Evolutionary conservation across 1,140 invertebrate species (phyloP).

Genomic region (Bombus affinis): DNA sequence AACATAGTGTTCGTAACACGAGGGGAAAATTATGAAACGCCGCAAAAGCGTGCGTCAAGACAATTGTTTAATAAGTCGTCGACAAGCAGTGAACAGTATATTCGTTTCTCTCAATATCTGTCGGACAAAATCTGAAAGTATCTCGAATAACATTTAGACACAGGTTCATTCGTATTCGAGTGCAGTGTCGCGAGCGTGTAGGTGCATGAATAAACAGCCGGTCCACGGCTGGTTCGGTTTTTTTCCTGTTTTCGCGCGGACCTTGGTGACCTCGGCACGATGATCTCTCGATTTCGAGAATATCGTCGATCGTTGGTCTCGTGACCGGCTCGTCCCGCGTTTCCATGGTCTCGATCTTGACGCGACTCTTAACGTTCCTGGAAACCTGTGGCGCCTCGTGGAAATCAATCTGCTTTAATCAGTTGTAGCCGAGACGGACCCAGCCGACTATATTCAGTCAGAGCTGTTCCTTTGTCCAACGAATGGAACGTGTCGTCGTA

Average conservation of each 20-base stretch:
- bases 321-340: not conserved
- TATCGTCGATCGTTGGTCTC: not conserved
- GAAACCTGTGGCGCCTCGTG: conserved; percentile 47
- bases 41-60: not conserved
- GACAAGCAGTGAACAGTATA: not conserved
- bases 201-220: conserved; percentile 19
- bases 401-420: conserved; percentile 33
- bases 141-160: not conserved
- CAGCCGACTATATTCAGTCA: too few relatives aligned
- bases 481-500: not conserved
- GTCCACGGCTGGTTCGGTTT: not conserved
- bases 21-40: not conserved
- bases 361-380: conserved; percentile 26
- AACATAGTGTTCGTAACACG: not conserved
- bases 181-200: not conserved
- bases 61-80: not conserved
- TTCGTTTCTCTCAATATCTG: not conserved
- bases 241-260: not conserved
- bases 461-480: not conserved
- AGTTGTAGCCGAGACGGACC: not conserved
- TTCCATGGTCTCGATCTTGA: not conserved
- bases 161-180: conserved; percentile 20
- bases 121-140: not conserved
- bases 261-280: not conserved
- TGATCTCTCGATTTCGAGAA: not conserved